These are phyloP conservation scores for Rhopilema esculentum DNA, from an alignment of 30 jellyfish, hydroid and myxozoan species.

Conservation along the genomic window DNA sequence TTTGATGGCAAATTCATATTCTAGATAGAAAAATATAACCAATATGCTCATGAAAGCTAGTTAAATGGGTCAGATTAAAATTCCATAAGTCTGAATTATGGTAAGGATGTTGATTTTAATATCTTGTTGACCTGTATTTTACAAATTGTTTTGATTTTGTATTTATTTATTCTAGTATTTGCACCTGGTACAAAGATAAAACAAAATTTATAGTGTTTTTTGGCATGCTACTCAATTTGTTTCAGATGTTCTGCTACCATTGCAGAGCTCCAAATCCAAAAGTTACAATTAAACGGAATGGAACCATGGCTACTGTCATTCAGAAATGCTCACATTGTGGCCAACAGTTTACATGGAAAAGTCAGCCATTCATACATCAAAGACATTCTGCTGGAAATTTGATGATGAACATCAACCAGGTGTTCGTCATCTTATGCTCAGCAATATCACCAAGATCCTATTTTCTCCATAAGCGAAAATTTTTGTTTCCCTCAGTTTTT, in stretches of 20 bases:
- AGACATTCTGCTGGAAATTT: constrained; percentile 41
- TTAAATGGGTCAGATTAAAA: neutral
- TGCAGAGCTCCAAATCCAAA: constrained; percentile 8
- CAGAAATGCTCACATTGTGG: constrained; percentile 22
- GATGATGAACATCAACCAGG: constrained; percentile 32
- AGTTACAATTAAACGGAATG: constrained; percentile 11
- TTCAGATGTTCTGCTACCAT: constrained; percentile 25
- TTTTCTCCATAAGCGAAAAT: constrained; percentile 39
- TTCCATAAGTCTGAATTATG: neutral
- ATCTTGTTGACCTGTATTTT: neutral
- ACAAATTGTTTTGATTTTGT: neutral
- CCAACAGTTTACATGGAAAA: constrained; percentile 10
- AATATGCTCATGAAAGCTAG: neutral
- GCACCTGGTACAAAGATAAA: constrained; percentile 15
- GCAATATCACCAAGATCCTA: constrained; percentile 23
- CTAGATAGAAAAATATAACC: neutral
- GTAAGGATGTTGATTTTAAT: neutral
- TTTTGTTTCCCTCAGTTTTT: constrained; percentile 41
- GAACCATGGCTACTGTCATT: constrained; percentile 22
- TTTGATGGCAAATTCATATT: neutral
- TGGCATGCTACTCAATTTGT: constrained; percentile 9
- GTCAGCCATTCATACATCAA: constrained; percentile 35
- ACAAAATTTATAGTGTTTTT: constrained; percentile 27
- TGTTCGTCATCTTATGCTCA: constrained; percentile 13
- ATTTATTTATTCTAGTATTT: neutral